Evolutionary conservation across 2,888 invertebrate species (phyloP).

Genomic region (Myathropa florea): DNA sequence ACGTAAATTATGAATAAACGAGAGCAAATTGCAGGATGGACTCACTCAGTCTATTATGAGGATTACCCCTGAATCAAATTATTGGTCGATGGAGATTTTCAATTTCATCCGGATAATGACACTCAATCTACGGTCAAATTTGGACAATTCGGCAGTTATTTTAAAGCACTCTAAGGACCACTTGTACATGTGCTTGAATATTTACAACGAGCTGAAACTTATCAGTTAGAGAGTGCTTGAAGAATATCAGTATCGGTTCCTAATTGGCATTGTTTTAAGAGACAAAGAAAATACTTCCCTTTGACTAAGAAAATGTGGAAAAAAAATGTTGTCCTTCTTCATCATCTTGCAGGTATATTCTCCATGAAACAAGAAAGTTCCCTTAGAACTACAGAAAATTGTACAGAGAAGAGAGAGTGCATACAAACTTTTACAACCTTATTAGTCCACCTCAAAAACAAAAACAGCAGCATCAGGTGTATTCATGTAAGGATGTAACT

Average conservation of each 20-base stretch:
- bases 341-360: not conserved
- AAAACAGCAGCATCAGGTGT: not conserved
- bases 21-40: no score
- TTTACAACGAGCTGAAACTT: no score
- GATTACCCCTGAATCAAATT: no score
- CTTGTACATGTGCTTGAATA: no score
- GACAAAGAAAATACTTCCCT: not conserved
- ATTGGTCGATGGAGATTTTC: no score
- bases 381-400: not conserved
- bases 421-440: constrained; percentile 4
- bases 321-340: not conserved
- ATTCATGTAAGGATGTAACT: not conserved
- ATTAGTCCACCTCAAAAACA: constrained; percentile 5
- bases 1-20: no score
- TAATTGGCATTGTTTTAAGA: not conserved
- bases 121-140: no score
- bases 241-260: not conserved
- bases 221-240: no score
- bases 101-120: no score
- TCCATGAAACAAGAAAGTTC: not conserved
- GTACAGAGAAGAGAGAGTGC: not conserved
- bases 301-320: not conserved
- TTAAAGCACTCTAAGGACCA: no score
- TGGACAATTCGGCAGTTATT: no score
- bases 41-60: no score